Evolutionary conservation across 2,888 invertebrate genomes (phyloP).

Genomic region (Drosophila borealis): DNA sequence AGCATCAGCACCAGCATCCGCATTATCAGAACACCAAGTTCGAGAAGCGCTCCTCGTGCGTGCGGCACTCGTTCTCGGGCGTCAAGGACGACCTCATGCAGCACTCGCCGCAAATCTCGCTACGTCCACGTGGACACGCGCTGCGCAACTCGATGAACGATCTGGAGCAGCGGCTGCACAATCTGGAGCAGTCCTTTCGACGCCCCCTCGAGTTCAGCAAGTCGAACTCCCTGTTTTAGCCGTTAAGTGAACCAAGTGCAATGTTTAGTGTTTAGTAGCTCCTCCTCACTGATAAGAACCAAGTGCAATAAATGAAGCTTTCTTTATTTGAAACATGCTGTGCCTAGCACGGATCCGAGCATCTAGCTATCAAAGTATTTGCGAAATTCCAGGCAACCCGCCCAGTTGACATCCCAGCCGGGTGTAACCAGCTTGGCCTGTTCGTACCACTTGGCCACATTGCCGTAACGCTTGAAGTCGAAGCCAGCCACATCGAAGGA

Average conservation of each 20-base stretch:
- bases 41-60: conserved; percentile 81
- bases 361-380: conserved; percentile 68
- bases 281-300: conserved; percentile 43
- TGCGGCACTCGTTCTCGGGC: conserved; percentile 85
- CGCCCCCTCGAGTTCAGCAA: conserved; percentile 82
- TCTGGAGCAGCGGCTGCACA: conserved; percentile 84
- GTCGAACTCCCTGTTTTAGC: conserved; percentile 78
- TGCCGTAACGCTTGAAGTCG: conserved; percentile 89
- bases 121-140: conserved; percentile 82
- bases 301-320: conserved; percentile 71
- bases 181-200: conserved; percentile 84
- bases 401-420: conserved; percentile 87
- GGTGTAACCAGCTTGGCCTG: conserved; percentile 86
- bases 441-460: conserved; percentile 88
- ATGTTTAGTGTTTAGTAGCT: conserved; percentile 54
- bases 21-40: conserved; percentile 82
- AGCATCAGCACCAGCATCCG: conserved; percentile 67
- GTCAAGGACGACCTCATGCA: conserved; percentile 84
- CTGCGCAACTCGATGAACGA: conserved; percentile 85
- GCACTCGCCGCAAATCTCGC: conserved; percentile 82
- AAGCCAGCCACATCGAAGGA: conserved; percentile 89
- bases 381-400: conserved; percentile 86
- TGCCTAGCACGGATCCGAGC: no score
- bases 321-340: conserved; percentile 17
- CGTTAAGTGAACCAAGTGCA: conserved; percentile 56